Percentiles rank a stretch among this genome's conserved stretches.
Evolutionary conservation across 1,140 invertebrate species (phyloP).

Genomic region (Yoshiicerus persimilis): DNA sequence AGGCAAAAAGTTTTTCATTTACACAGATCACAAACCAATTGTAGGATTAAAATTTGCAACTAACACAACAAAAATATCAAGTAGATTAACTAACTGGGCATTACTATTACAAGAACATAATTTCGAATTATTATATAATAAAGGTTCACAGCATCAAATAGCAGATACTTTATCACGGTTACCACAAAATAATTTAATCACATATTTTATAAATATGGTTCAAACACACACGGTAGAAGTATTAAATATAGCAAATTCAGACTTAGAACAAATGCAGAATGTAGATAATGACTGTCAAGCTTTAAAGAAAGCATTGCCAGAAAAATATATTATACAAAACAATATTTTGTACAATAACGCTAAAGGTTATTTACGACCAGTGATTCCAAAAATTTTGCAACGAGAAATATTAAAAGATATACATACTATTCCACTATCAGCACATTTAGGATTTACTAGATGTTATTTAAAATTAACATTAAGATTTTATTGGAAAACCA

Average conservation of each 20-base stretch:
- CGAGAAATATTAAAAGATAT: background rate
- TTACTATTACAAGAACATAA: conserved; percentile 57
- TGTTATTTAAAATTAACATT: background rate
- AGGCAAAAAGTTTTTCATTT: conserved; percentile 54
- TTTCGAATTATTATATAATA: conserved; percentile 55
- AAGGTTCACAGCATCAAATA: background rate
- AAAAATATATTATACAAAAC: background rate
- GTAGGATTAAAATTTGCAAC: conserved; percentile 36
- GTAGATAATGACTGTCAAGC: background rate
- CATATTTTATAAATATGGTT: background rate
- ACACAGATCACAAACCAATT: background rate
- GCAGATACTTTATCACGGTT: background rate
- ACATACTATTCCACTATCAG: background rate
- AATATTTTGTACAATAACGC: background rate
- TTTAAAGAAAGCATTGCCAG: background rate
- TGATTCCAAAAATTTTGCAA: background rate
- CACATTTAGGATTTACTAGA: background rate
- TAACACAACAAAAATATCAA: conserved; percentile 50
- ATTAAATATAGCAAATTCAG: background rate
- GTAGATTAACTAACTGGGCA: conserved; percentile 57
- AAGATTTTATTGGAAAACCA: background rate
- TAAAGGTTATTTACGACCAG: background rate
- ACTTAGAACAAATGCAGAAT: background rate
- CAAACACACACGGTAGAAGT: background rate
- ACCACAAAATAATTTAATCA: background rate